These are phyloP conservation scores for Phocides pigmalion DNA, from an alignment of 1,140 invertebrate genomes.

Conservation along the genomic window DNA sequence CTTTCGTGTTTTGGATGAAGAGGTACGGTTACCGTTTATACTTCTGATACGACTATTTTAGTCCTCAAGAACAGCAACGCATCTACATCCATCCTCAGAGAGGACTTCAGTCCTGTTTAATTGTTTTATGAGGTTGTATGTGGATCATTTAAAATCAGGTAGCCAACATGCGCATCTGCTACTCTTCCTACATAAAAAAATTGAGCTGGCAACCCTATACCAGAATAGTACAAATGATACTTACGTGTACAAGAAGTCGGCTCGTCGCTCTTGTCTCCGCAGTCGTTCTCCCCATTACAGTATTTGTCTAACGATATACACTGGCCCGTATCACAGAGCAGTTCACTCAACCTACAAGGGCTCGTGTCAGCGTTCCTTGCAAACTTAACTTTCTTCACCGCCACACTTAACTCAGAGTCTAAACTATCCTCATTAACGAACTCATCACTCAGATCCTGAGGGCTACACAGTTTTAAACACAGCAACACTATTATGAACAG, in stretches of 20 bases:
- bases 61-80: no score
- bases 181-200: no score
- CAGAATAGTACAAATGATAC: slow-evolving; percentile 62
- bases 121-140: no score
- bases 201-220: no score
- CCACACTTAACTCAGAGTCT: slow-evolving; percentile 57
- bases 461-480: slow-evolving; percentile 72
- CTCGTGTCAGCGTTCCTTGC: slow-evolving; percentile 48
- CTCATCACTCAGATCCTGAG: slow-evolving; percentile 73
- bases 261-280: slow-evolving; percentile 91
- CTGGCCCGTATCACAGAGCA: slow-evolving; percentile 88
- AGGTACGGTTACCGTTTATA: no score
- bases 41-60: no score
- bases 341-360: slow-evolving; percentile 90
- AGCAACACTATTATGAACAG: slow-evolving; percentile 72
- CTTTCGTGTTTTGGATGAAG: no score
- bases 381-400: slow-evolving; percentile 59
- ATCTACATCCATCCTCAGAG: no score
- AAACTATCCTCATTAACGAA: slow-evolving; percentile 67
- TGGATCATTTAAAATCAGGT: no score
- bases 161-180: no score
- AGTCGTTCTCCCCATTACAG: slow-evolving; percentile 92
- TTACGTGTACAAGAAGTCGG: slow-evolving; percentile 91
- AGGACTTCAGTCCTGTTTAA: no score
- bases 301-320: slow-evolving; percentile 90